Percentiles rank a stretch among this genome's conserved stretches.
phyloP scores from a whole-genome alignment of 2,888 invertebrate species.

The Limnephilus rhombicus region DNA sequence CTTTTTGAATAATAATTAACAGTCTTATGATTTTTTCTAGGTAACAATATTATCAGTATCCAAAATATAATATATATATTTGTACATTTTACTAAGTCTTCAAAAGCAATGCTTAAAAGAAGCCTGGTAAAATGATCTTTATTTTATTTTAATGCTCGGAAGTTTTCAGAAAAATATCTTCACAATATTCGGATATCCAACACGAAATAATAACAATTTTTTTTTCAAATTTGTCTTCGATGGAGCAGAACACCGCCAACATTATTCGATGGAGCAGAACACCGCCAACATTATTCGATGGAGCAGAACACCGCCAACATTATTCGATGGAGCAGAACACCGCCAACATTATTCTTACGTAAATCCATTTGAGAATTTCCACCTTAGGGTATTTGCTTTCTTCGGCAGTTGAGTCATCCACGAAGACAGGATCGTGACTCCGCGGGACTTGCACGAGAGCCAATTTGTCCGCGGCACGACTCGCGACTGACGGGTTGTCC shows the following conservation, averaged over 20 bases:
- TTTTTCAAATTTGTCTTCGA: not conserved
- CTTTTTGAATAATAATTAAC: too few relatives aligned
- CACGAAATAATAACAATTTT: not conserved
- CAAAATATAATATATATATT: too few relatives aligned
- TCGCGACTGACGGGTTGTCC: constrained; percentile 61
- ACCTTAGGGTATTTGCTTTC: constrained; percentile 41
- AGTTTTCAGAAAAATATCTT: not conserved
- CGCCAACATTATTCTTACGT: not conserved
- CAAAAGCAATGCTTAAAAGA: not conserved
- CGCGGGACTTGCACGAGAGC: constrained; percentile 56
- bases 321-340: not conserved
- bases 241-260: not conserved
- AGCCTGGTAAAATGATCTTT: too few relatives aligned
- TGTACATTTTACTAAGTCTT: too few relatives aligned
- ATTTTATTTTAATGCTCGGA: not conserved
- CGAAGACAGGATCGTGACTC: constrained; percentile 48
- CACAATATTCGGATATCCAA: not conserved
- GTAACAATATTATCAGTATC: too few relatives aligned
- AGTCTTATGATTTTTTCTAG: too few relatives aligned
- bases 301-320: not conserved
- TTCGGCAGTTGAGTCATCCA: constrained; percentile 48
- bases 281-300: not conserved
- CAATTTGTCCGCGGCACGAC: constrained; percentile 61
- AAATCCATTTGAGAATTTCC: not conserved
- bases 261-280: not conserved